phyloP scores from a whole-genome alignment of 2,113 vertebrate species.

The Anser brachyrhynchus region DNA sequence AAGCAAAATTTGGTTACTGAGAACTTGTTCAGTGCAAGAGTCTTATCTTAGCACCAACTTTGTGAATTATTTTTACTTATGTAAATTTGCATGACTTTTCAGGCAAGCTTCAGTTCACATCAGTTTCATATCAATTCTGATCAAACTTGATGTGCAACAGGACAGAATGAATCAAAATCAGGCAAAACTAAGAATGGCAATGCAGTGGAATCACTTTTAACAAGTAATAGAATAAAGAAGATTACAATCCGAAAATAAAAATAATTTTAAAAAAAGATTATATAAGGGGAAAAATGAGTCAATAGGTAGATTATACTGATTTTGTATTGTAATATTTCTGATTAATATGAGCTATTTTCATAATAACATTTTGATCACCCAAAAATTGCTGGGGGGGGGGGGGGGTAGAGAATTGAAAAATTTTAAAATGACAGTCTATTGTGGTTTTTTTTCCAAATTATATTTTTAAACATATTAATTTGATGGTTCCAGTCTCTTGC shows the following conservation, averaged over 20 bases:
- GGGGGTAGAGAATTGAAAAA: too few species aligned
- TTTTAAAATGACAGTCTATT: too few species aligned
- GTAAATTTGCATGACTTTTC: background rate
- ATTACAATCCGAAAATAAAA: background rate
- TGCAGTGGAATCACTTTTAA: background rate
- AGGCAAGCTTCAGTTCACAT: background rate
- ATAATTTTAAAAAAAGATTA: background rate
- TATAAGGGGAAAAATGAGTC: background rate
- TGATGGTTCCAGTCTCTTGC: background rate
- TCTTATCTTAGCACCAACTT: background rate
- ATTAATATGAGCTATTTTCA: background rate
- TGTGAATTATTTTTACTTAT: background rate
- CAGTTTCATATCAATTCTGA: background rate
- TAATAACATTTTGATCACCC: background rate
- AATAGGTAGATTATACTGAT: background rate
- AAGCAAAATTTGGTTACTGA: background rate
- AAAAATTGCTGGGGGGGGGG: background rate
- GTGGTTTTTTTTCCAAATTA: rapidly evolving
- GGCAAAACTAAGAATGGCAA: background rate
- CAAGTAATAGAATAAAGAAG: background rate
- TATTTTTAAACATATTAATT: background rate
- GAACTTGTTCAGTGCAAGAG: background rate
- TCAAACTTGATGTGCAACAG: background rate
- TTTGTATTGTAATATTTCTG: background rate
- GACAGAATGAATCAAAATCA: background rate